Evolutionary conservation across 2,888 invertebrate genomes (phyloP), one percentile per base, ranked within the genome.

Genomic region (Euplexia lucipara): DNA sequence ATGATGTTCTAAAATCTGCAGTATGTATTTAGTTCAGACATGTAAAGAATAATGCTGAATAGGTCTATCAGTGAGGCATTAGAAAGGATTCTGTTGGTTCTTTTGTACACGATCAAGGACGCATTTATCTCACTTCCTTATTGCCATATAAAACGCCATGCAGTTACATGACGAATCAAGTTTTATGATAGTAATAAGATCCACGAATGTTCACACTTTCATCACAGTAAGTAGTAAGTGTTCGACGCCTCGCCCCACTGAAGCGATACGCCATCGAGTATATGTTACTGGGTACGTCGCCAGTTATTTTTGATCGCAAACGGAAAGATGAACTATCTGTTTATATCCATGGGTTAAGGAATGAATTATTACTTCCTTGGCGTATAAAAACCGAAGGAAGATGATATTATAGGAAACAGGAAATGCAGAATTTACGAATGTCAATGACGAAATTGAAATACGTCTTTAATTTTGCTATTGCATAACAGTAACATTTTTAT

Each of bases 221-320:
- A 48, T 45, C 54, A 56, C 18, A 34, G 26, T 26, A 20, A 51
- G 52, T n/a, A 64, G 22, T 57, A 20, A 57, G 42, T 64, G 48
- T 45, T 42, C 32, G 16, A 57, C 41, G 32, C 39, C 59, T 47
- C 42, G 30, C 37, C n/a, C n/a, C n/a, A n/a, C n/a, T 48, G 56
- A 53, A 53, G 63, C 14, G 35, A 32, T 51, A 56, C 54, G 41
- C 44, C 54, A 70, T n/a, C 12, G 30, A 42, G 54, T 71, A 72
- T 56, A 72, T 58, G 20, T 74, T 68, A 59, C 54, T 57, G 60
- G 14, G 34, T 41, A 65, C 42, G 62, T 69, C 66, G 54, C 54
- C 70, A 72, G 69, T 65, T 78, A 78, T 78, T 75, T 72, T 70
- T 61, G 75, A 68, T 72, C 61, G 41, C 66, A 41, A 69, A 67